phyloP scores from a whole-genome alignment of 2,113 vertebrate genomes.

The Hippocampus guttulatus region DNA sequence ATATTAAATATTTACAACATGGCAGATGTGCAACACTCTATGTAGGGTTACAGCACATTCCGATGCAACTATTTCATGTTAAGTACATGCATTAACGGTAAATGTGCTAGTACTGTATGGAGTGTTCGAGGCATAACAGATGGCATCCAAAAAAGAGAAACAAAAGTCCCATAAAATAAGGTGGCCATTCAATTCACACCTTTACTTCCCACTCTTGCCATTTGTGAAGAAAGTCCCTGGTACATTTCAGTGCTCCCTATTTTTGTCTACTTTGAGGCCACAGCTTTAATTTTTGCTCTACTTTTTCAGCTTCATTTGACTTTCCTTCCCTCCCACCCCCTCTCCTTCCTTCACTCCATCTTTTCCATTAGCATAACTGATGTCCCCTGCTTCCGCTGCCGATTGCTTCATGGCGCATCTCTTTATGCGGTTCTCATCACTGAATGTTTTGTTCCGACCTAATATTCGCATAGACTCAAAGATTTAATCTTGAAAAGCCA shows the following conservation, averaged over 20 bases:
- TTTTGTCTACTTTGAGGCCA: constrained; percentile 39
- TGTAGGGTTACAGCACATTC: too few species aligned
- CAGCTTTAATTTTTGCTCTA: constrained; percentile 33
- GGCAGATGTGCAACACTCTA: neutral
- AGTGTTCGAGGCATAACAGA: neutral
- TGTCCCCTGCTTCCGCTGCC: constrained; percentile 29
- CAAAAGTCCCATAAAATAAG: neutral
- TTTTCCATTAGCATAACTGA: constrained; percentile 60
- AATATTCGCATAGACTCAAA: constrained; percentile 13
- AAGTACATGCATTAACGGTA: too few species aligned
- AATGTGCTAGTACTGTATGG: too few species aligned
- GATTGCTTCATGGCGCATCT: constrained; percentile 33
- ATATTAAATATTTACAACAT: neutral
- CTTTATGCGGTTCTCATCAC: constrained; percentile 26
- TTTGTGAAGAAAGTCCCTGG: constrained; percentile 23
- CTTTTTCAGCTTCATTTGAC: constrained; percentile 50
- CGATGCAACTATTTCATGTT: too few species aligned
- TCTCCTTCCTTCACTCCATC: constrained; percentile 39
- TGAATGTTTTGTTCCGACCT: constrained; percentile 27
- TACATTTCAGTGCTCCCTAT: constrained; percentile 20
- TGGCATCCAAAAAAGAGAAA: neutral
- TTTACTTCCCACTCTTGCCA: constrained; percentile 19
- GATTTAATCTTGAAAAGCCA: constrained; percentile 15
- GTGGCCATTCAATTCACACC: constrained; percentile 26
- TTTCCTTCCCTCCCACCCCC: constrained; percentile 34